Base-by-base conservation (phyloP, 2,888 invertebrate genomes). In the Tetramorium bicarinatum region DNA sequence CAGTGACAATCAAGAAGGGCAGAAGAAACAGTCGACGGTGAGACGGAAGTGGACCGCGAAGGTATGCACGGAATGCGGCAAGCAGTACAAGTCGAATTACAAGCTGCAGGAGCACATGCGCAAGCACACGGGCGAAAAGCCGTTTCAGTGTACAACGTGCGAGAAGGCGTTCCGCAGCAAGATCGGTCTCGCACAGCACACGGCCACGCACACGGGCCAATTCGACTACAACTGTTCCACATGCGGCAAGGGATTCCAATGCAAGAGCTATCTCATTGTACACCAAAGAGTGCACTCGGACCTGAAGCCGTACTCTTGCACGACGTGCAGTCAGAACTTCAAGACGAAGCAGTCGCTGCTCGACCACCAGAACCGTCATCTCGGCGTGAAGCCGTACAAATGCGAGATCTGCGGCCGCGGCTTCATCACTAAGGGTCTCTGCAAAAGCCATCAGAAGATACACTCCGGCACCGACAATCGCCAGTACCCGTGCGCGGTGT, bases 181-280 rank as follows among this genome's bases (percentile, higher is more conserved):
- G 93, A 96, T 93, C 87, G 96, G 96, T 11, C 93, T 96, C 25
- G 96, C 96, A 0, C 96, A 96, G 87, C 96, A 96, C 88, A 96
- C 96, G 83, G 96, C 96, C 0, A 96, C 95, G 75, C 96, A 96
- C 91, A 96, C 96, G 15, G 96, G 96, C 1, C 95, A 96, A 85
- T 96, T 95, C 87, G 96, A 96, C 85, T 96, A 95, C 90, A 95
- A 95, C 21, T 96, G 96, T 91, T 95, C 95, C 3, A 96, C 96
- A 0, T 96, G 96, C 87, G 96, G 96, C 1, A 96, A 96, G 93
- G 96, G 96, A 18, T 96, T 96, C 88, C 96, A 96, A 84, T 96
- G 96, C 89, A 96, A 96, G 89, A 96, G 96, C 88, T 96, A 96
- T 88, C 93, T 96, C 41, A 96, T 96, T 85, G 96, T 96, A 1